Base-by-base conservation (phyloP, 2,797 vertebrate species). In the Garrulus glandarius region DNA sequence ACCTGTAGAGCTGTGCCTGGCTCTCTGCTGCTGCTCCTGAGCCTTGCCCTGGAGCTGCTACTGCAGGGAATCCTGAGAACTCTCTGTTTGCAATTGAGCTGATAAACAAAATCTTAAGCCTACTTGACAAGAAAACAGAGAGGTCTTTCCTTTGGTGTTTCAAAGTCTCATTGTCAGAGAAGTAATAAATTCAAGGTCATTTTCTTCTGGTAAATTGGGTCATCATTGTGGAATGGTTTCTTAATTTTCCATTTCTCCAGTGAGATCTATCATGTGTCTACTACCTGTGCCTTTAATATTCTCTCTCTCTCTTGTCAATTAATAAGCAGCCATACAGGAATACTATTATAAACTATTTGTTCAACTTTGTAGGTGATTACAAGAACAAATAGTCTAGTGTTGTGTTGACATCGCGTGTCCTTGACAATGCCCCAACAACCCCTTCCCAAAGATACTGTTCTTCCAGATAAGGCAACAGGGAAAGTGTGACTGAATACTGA, bases 281-380 rank as follows among this genome's bases (percentile, higher is more conserved):
- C 53, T 60, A 59, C n/a, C 56, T 43, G 22, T 26, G n/a, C n/a
- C 72, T 36, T 88, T 57, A 89, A 87, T 74, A 82, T 53, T 52
- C n/a, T 77, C 41, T 77, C 19, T 87, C 15, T 88, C 13, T 74
- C 77, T 75, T 29, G 63, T 47, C 14, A 59, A 64, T 93, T 46
- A 46, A 22, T 46, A 46, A 46, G 46, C 46, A 46, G 22, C 46
- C 7, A 6, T 46, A 23, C 22, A 23, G 46, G 46, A 46, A 46
- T 46, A 46, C 13, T 46, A 23, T 74, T 50, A 77, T 41, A 83
- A 90, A 84, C 30, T 70, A 57, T 75, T 94, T 91, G 67, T 72
- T 95, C 71, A 91, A 6, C 36, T 89, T 91, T 59, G 29, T 39
- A 65, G 39, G 34, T 15, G 10, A 85, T 78, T 80, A 46, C 61